phyloP scores from a whole-genome alignment of 2,888 invertebrate species.

The Drosophila anomalata region DNA sequence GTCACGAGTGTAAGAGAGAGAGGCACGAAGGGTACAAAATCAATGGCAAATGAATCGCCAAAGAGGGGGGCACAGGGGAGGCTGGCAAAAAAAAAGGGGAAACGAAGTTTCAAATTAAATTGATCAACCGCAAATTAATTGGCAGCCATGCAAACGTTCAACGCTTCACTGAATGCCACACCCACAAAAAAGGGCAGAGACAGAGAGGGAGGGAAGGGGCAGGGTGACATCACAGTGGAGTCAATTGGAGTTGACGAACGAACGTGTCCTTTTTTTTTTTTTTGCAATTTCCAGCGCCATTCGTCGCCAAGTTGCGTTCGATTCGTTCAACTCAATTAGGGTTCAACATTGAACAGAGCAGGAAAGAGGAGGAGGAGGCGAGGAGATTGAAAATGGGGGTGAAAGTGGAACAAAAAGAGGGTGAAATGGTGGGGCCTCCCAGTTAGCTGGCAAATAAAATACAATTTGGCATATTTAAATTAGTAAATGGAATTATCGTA shows the following conservation, averaged over 20 bases:
- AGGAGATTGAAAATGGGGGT: not conserved
- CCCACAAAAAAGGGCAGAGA: constrained; percentile 4
- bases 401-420: not conserved
- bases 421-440: constrained; percentile 4
- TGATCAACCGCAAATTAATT: constrained; percentile 84
- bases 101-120: constrained; percentile 81
- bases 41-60: constrained; percentile 80
- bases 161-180: constrained; percentile 40
- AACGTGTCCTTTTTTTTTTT: constrained; percentile 31
- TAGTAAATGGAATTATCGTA: constrained; percentile 74
- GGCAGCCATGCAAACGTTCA: constrained; percentile 76
- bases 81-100: constrained; percentile 27
- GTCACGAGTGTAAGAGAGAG: constrained; percentile 4
- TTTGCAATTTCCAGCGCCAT: constrained; percentile 16
- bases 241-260: constrained; percentile 36
- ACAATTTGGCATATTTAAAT: constrained; percentile 76
- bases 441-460: constrained; percentile 51
- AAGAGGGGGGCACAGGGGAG: constrained; percentile 55
- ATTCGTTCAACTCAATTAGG: constrained; percentile 76
- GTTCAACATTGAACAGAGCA: constrained; percentile 19
- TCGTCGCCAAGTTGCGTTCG: constrained; percentile 55
- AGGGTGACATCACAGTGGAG: constrained; percentile 18
- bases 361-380: not conserved
- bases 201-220: not conserved
- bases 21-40: constrained; percentile 53